A percentile compares a stretch with the other conserved stretches of the same genome.
These are phyloP conservation scores for Sebastes variabilis DNA, from an alignment of 2,797 vertebrate genomes.

Conservation along the genomic window DNA sequence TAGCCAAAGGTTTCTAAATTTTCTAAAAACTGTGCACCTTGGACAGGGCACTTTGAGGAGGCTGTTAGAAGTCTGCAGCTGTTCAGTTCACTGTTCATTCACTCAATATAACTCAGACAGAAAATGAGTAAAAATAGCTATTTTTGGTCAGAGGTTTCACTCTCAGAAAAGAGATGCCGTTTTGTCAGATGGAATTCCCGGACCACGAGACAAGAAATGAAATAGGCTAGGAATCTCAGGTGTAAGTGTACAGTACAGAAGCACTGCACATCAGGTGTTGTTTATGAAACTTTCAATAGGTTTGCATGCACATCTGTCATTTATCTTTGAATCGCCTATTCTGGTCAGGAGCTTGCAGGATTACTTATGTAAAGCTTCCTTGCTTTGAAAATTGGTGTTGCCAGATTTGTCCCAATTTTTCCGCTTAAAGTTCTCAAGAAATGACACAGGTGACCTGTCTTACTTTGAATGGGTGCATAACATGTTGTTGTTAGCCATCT, in stretches of 20 bases:
- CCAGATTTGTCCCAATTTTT: neutral
- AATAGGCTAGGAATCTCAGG: neutral
- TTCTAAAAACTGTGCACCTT: too few species aligned
- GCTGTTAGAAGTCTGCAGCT: neutral
- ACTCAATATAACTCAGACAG: neutral
- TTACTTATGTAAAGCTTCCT: neutral
- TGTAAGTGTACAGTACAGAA: neutral
- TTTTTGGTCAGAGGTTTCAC: constrained; percentile 17
- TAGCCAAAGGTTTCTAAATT: neutral
- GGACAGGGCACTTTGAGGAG: neutral
- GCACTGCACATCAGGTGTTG: neutral
- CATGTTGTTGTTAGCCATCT: neutral
- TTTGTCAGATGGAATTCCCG: neutral
- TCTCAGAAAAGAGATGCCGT: neutral
- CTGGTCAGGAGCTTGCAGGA: neutral
- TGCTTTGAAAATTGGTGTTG: neutral
- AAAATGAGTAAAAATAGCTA: neutral
- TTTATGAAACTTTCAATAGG: neutral
- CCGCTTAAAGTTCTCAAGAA: neutral
- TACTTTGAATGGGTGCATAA: neutral
- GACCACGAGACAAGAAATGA: neutral
- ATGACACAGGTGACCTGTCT: neutral
- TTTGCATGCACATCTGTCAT: neutral
- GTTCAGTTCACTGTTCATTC: neutral
- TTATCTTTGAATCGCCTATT: neutral